These are phyloP conservation scores for Drosophila sp. DNA, from an alignment of 1,140 invertebrate species.

Conservation along the genomic window DNA sequence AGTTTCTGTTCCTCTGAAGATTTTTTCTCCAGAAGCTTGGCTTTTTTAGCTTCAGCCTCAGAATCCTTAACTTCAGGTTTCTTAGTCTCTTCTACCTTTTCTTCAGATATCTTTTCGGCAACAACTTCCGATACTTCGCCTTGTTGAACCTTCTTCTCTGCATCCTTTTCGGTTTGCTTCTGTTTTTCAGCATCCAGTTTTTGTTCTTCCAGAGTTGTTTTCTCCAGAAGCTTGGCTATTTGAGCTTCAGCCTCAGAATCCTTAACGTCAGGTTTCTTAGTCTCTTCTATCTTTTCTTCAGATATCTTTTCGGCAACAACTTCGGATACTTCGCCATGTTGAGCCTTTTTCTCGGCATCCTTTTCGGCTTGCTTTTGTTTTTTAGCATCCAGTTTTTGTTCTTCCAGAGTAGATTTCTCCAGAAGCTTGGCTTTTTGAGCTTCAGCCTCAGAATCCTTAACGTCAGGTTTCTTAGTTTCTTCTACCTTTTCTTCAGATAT, in stretches of 20 bases:
- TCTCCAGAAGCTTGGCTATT: constrained; percentile 16
- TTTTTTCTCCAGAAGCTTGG: not conserved
- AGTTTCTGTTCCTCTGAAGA: constrained; percentile 21
- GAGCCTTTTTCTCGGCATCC: constrained; percentile 3
- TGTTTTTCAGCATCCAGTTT: constrained; percentile 19
- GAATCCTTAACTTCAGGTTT: constrained; percentile 1
- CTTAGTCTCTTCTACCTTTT: not conserved
- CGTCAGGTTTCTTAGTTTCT: constrained; percentile 4
- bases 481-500: too few relatives aligned
- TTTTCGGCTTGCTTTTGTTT: constrained; percentile 15
- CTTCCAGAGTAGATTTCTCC: not conserved
- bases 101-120: constrained; percentile 22
- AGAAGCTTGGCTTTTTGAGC: not conserved
- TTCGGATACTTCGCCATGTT: constrained; percentile 19
- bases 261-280: not conserved
- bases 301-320: constrained; percentile 13
- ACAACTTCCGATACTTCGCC: constrained; percentile 20
- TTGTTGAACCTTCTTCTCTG: constrained; percentile 7
- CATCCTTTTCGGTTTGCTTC: constrained; percentile 19
- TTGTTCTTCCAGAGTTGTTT: constrained; percentile 17
- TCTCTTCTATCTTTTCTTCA: constrained; percentile 10
- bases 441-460: not conserved
- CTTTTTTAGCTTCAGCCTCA: constrained; percentile 8
- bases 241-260: constrained; percentile 8
- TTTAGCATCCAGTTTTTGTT: not conserved